These are phyloP conservation scores for Apodemia duryi DNA, from an alignment of 2,888 invertebrate genomes.

Conservation along the genomic window DNA sequence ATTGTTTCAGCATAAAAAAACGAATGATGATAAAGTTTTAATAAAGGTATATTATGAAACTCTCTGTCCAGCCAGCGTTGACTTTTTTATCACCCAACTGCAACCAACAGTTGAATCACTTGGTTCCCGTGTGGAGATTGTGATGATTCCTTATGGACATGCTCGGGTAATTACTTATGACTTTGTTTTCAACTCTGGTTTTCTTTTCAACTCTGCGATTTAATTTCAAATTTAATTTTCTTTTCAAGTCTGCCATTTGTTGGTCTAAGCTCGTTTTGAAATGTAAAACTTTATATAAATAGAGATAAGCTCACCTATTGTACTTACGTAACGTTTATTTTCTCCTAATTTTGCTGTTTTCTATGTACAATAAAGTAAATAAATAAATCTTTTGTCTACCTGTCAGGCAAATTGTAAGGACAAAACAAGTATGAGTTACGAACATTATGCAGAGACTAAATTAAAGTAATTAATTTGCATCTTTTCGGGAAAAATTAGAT, in stretches of 20 bases:
- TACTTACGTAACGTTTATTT: too few species aligned
- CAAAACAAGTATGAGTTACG: too few species aligned
- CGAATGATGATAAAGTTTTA: slow-evolving; percentile 35
- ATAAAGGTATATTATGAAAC: slow-evolving; percentile 85
- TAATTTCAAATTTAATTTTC: too few species aligned
- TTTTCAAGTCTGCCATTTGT: background rate
- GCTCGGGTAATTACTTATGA: slow-evolving; percentile 53
- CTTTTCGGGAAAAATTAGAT: too few species aligned
- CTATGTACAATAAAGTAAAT: too few species aligned
- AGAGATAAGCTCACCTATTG: too few species aligned
- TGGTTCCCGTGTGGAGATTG: slow-evolving; percentile 79
- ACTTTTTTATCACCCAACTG: slow-evolving; percentile 84
- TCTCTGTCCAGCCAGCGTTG: slow-evolving; percentile 87
- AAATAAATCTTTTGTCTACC: background rate
- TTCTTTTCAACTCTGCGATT: too few species aligned
- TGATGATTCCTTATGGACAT: slow-evolving; percentile 88
- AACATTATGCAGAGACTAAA: too few species aligned
- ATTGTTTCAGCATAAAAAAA: slow-evolving; percentile 18
- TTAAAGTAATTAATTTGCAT: too few species aligned
- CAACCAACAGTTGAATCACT: slow-evolving; percentile 80
- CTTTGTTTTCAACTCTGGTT: background rate
- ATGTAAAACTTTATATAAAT: too few species aligned
- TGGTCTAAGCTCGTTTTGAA: background rate
- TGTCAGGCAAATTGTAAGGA: background rate
- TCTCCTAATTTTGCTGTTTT: too few species aligned